Percentiles rank a stretch among this genome's conserved stretches.
These are phyloP conservation scores for Onychostruthus taczanowskii DNA, from an alignment of 2,113 vertebrate genomes.

Conservation along the genomic window DNA sequence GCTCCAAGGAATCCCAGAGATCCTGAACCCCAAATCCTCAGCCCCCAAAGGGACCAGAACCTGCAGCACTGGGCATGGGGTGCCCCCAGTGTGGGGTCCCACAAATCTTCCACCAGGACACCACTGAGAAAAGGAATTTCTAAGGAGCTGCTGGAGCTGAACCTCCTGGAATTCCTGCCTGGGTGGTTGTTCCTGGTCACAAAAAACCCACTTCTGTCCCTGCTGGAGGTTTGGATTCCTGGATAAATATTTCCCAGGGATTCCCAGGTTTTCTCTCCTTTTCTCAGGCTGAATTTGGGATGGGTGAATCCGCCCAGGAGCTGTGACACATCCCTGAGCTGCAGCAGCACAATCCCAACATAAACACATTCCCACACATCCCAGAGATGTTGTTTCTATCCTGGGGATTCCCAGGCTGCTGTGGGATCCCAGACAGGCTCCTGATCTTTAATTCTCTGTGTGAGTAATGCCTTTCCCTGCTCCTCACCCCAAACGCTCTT, in stretches of 20 bases:
- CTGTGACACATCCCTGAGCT: neutral
- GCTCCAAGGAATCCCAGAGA: neutral
- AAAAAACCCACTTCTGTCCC: neutral
- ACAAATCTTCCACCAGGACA: accelerated
- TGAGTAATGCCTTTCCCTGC: neutral
- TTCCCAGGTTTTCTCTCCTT: neutral
- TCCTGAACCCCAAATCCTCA: neutral
- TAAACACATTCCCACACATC: neutral
- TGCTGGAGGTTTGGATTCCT: neutral
- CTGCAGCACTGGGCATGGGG: neutral
- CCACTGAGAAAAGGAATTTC: accelerated
- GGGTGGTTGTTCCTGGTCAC: neutral
- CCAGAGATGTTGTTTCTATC: neutral
- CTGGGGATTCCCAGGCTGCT: neutral
- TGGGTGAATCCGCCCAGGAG: neutral
- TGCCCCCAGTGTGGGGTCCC: accelerated
- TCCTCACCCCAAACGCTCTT: neutral
- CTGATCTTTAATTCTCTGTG: neutral
- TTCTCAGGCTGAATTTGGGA: neutral
- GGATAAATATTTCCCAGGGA: neutral
- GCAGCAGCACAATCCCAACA: neutral
- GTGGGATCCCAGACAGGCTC: neutral
- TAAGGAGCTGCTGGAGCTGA: neutral
- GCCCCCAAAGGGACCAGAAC: neutral
- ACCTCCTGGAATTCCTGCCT: neutral